These are phyloP conservation scores for Pyrrhosoma nymphula DNA, from an alignment of 2,888 invertebrate genomes.

Conservation along the genomic window DNA sequence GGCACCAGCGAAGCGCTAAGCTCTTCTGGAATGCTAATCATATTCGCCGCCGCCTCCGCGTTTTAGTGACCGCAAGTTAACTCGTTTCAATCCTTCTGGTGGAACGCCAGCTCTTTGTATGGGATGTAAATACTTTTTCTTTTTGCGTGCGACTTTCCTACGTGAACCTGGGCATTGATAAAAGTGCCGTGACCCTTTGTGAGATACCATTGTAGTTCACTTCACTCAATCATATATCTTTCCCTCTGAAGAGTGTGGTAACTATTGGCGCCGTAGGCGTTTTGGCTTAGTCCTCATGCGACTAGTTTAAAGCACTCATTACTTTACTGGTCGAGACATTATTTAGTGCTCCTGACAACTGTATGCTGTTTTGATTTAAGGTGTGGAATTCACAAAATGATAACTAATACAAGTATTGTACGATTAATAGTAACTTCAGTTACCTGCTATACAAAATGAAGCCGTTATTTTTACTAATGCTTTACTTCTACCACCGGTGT, in stretches of 20 bases:
- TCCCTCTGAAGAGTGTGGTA: too few species aligned
- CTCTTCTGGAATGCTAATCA: conserved; percentile 32
- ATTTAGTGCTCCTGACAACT: background rate
- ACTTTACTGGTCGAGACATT: background rate
- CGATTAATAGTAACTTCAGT: too few species aligned
- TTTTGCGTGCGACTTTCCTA: background rate
- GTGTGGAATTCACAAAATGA: too few species aligned
- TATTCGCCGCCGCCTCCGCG: conserved; percentile 17
- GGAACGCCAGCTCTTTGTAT: background rate
- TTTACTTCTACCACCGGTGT: too few species aligned
- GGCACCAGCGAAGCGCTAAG: conserved; percentile 25
- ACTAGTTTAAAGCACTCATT: background rate
- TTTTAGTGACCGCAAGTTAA: background rate
- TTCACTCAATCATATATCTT: background rate
- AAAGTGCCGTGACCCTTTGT: background rate
- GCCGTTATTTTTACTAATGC: too few species aligned
- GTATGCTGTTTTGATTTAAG: background rate
- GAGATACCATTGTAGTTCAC: background rate
- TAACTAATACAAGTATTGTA: too few species aligned
- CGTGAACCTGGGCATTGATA: background rate
- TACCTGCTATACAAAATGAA: too few species aligned
- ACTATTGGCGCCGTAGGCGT: background rate
- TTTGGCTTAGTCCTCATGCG: background rate
- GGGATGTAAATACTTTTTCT: background rate
- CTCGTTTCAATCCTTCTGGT: background rate